Base-by-base conservation (phyloP, 2,888 invertebrate genomes). In the Macrophya alboannulata region DNA sequence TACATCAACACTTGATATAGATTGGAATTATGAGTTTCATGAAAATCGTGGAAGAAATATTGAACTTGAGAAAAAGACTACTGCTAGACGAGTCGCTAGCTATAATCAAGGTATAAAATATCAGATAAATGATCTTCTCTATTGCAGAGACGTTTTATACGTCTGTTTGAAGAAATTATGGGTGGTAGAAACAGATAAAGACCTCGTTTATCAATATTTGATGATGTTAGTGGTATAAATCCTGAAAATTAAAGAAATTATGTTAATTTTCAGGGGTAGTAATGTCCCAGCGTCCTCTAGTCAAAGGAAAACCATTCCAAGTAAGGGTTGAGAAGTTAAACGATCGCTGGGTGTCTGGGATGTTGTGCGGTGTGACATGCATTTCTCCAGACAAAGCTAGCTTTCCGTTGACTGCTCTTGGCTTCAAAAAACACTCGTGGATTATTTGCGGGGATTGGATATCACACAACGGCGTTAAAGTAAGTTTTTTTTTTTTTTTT, bases 31-130 rank as follows among this genome's bases (percentile, higher is more conserved):
- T 89, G 97, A 97, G 74, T 97, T 97, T 91, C 96, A 97, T 90
- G 97, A 97, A 88, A 95, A 97, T 89, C 98, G 97, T 91, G 98
- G 98, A 0, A 95, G 96, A 89, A 98, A 99, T 93, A 96, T 98
- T 62, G 96, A 95, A 87, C 94, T 97, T 4, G 96, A 96, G 90
- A 95, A 95, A 81, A 95, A 95, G 87, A 94, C 95, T 72, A 93
- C 94, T 31, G 98, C 98, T 0, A 94, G 95, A 89, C 95, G 99
- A 83, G 96, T 96, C 1, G 96, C 96, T 55, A 97, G 98, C 43
- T 98, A 98, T 92, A 97, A 98, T 93, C 97, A 98, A 90, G 98
- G 96, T 8, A 94, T 97, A 37, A 48, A 84, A 17, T 17, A 68
- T 37, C 37, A 31, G 37, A 37, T 68, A 4, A 68, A 37, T 37